These are phyloP conservation scores for Chloebia gouldiae DNA, from an alignment of 2,113 vertebrate genomes.

Conservation along the genomic window DNA sequence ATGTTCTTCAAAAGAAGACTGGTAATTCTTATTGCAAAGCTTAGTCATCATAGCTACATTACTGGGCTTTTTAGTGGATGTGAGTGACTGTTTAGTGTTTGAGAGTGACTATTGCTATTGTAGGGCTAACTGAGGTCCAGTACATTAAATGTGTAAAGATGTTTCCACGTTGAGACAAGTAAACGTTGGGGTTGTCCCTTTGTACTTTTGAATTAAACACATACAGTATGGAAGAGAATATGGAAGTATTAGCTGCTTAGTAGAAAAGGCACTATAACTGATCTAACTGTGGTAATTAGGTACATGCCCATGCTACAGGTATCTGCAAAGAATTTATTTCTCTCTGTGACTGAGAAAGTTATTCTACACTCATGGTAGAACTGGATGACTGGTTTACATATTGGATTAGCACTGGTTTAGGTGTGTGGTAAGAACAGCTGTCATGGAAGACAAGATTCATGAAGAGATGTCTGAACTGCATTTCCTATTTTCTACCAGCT, in stretches of 20 bases:
- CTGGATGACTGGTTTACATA: background rate
- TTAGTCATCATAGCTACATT: background rate
- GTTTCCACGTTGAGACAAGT: background rate
- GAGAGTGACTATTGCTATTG: constrained; percentile 30
- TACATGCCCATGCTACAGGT: background rate
- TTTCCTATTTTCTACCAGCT: background rate
- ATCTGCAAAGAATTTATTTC: background rate
- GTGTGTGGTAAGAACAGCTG: background rate
- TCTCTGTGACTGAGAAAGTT: background rate
- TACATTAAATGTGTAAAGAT: background rate
- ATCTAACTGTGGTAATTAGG: background rate
- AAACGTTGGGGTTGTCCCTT: background rate
- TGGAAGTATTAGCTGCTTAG: background rate
- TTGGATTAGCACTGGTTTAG: background rate
- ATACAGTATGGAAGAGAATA: background rate
- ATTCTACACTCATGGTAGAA: background rate
- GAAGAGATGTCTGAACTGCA: background rate
- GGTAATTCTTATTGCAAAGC: constrained; percentile 27
- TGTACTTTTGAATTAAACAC: background rate
- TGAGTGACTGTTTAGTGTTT: background rate
- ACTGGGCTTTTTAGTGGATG: background rate
- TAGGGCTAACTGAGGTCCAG: background rate
- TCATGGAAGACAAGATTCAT: background rate
- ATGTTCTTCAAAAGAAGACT: background rate
- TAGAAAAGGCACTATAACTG: constrained; percentile 26